A percentile compares a stretch with the other conserved stretches of the same genome.
phyloP scores from a whole-genome alignment of 2,113 vertebrate genomes.

The Peromyscus californicus region DNA sequence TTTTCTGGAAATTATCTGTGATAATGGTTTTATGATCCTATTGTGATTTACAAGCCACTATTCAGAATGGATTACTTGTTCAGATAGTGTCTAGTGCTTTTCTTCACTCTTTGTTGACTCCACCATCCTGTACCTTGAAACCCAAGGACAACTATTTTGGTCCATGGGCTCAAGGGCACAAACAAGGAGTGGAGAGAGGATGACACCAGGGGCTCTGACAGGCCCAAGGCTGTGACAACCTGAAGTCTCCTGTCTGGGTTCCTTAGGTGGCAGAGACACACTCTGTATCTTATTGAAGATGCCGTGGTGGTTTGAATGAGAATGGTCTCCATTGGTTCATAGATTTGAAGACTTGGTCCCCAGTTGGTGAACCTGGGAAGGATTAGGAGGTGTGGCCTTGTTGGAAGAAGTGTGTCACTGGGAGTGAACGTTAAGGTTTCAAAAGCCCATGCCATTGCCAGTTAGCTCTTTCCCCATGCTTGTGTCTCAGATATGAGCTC shows the following conservation, averaged over 20 bases:
- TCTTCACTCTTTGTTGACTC: neutral
- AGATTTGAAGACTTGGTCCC: neutral
- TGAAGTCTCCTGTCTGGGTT: neutral
- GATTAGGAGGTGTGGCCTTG: neutral
- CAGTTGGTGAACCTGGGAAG: neutral
- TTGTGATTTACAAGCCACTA: neutral
- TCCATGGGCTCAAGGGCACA: neutral
- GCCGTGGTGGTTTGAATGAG: neutral
- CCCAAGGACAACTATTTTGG: neutral
- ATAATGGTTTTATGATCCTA: neutral
- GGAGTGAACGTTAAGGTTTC: neutral
- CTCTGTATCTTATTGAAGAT: constrained; percentile 10
- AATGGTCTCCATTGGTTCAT: neutral
- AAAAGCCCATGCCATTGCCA: neutral
- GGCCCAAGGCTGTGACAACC: neutral
- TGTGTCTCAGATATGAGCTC: neutral
- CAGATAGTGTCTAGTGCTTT: neutral
- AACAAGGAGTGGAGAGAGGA: neutral
- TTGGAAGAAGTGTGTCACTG: neutral
- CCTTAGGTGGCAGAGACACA: neutral
- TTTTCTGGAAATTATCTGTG: neutral
- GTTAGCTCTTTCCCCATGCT: neutral
- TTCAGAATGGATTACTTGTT: neutral
- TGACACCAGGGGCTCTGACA: neutral
- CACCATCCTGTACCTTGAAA: neutral